Evolutionary conservation across 2,888 invertebrate genomes (phyloP), one percentile per base, ranked within the genome.

Genomic region (Tenthredo amoena): DNA sequence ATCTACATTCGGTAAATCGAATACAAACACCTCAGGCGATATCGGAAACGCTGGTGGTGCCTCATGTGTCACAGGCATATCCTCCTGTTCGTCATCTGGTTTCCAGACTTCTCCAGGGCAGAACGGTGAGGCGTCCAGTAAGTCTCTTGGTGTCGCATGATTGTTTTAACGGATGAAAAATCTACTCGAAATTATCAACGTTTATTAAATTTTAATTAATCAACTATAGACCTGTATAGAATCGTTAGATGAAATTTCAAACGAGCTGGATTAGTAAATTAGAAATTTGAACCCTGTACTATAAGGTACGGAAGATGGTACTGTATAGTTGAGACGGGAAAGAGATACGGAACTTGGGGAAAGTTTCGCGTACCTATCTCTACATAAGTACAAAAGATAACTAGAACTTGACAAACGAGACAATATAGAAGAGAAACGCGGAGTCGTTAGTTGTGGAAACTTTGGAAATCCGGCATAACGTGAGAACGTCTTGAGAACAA

Each of bases 31-130:
- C 77, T 87, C 90, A 86, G 88, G 89, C 84, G 87, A 88, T 58
- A 88, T 88, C 86, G 86, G 94, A 94, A 94, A 94, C 94, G 94
- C 86, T 88, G 88, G 94, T 94, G 94, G 94, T 94, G 94, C 90
- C 90, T 88, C 91, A 90, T 89, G 90, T 91, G 89, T 87, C 88
- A 90, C 91, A 91, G 93, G 93, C 92, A 93, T 92, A 83, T 86
- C 85, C 89, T 84, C 89, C 87, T 84, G 87, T 85, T 85, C 88
- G 87, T 87, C 88, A 87, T 87, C 88, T 79, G 89, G 88, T 84
- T 87, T 90, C 85, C 89, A 91, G 87, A 90, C 90, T 87, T 91
- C 93, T 82, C 3, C 12, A 47, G 93, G 92, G 85, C 92, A 93
- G 87, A 94, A 94, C 89, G 94, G 94, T 88, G 94, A 94, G 89